Percentiles rank a stretch among this genome's conserved stretches.
Evolutionary conservation across 2,113 vertebrate species (phyloP).

Genomic region (Ptilorrhoa leucosticta): DNA sequence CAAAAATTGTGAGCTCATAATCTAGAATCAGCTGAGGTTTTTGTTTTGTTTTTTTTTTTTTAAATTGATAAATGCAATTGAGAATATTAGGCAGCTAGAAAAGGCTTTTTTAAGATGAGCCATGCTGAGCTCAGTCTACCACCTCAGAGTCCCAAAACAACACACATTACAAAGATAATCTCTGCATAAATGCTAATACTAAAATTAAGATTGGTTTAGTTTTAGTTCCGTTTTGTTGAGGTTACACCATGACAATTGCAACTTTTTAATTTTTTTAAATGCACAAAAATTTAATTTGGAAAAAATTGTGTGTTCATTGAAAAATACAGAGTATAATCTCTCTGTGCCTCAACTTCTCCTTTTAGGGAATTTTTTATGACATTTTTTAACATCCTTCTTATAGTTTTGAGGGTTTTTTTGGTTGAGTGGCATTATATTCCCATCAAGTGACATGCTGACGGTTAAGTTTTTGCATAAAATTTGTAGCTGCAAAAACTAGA

Average conservation of each 20-base stretch:
- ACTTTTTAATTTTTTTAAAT: neutral
- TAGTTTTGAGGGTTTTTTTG: neutral
- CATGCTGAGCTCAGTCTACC: neutral
- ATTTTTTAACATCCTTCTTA: neutral
- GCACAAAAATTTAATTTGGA: neutral
- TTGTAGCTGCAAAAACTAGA: neutral
- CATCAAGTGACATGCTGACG: neutral
- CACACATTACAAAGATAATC: fast-evolving
- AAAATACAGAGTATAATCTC: neutral
- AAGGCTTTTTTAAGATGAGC: fast-evolving
- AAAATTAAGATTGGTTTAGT: neutral
- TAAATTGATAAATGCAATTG: neutral
- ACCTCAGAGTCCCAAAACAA: neutral
- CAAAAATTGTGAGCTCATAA: neutral
- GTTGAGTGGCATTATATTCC: neutral
- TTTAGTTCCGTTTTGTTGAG: neutral
- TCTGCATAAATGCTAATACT: neutral
- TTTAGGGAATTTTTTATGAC: neutral
- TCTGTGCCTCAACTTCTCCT: neutral
- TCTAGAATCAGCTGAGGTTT: neutral
- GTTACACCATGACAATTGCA: neutral
- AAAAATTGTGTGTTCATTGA: neutral
- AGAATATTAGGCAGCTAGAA: neutral
- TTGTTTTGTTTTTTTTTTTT: neutral
- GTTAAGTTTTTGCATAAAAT: neutral